phyloP scores from a whole-genome alignment of 2,113 vertebrate genomes.

The Hymenochirus boettgeri region DNA sequence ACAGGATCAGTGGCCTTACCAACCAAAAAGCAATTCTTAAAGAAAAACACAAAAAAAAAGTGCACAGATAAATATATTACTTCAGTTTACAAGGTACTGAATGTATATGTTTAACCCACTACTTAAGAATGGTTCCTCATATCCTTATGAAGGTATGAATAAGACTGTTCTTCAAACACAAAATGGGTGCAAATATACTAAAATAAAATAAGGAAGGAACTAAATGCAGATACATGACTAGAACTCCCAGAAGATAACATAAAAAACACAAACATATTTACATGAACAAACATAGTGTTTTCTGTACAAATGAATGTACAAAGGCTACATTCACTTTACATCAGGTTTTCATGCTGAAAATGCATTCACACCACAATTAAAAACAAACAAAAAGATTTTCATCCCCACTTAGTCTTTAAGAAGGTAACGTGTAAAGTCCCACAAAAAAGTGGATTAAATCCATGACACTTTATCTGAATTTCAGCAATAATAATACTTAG shows the following conservation, averaged over 20 bases:
- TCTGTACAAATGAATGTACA: conserved; percentile 24
- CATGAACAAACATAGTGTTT: conserved; percentile 38
- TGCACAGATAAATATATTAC: no score
- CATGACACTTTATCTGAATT: conserved; percentile 5
- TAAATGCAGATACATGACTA: conserved; percentile 1
- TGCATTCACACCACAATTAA: conserved; percentile 12
- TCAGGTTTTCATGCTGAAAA: conserved; percentile 19
- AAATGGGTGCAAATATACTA: no score
- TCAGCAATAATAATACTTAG: conserved; percentile 31
- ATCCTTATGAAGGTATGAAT: no score
- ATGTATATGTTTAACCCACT: no score
- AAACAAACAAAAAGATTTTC: neutral
- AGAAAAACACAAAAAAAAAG: no score
- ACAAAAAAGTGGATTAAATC: neutral
- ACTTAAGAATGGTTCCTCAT: no score
- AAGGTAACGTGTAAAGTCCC: conserved; percentile 8
- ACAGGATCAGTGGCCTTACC: no score
- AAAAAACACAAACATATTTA: conserved; percentile 22
- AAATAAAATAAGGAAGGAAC: conserved; percentile 22
- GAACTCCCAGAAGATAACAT: neutral
- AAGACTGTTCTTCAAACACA: no score
- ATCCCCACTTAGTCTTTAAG: conserved; percentile 1
- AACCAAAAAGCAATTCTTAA: no score
- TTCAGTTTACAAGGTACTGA: no score
- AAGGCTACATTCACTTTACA: neutral